Evolutionary conservation across 2,888 invertebrate genomes (phyloP), one percentile per base, ranked within the genome.

Genomic region (Pseudococcus viburni): DNA sequence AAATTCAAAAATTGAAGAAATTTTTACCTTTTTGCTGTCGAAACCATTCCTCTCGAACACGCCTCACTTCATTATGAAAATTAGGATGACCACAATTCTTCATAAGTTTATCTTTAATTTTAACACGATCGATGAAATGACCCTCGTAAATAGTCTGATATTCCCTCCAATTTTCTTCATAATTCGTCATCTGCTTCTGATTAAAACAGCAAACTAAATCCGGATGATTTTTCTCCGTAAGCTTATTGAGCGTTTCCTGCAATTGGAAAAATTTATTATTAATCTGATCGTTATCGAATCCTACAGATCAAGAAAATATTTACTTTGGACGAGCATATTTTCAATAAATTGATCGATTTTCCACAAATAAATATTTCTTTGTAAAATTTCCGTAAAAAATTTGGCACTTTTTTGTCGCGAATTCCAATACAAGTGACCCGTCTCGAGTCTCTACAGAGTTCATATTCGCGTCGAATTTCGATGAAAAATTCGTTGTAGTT

Each of bases 331-430:
- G 88, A 80, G 55, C 77, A 88, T 51, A 88, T 88, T 59, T 88
- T 88, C 59, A 88, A 33, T 39, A 88, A 88, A 55, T 88, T 88
- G 39, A 88, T 55, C n/a, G 88, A 88, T 59, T 88, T 88, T 39
- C 88, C 88, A 42, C 88, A 88, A 1, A 83, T 51, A n/a, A 83
- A 88, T n/a, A 88, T 80, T 51, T 88, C 88, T 88, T 88, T 88
- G 59, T 59, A 88, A 51, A 88, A 80, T 80, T 88, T 88, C 9
- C 33, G 33, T 48, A 88, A 83, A 15, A 88, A 83, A 48, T 33
- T 80, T 12, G 88, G 88, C 11, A 88, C 59, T 55, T 55, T 77
- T 59, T 83, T 83, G 9, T 88, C 88, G 22, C 80, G 77, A 51
- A 88, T 80, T 19, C 80, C 48, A 19, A 88, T 80, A 80, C 83